phyloP scores from a whole-genome alignment of 2,113 vertebrate genomes.

The Alligator sinensis region DNA sequence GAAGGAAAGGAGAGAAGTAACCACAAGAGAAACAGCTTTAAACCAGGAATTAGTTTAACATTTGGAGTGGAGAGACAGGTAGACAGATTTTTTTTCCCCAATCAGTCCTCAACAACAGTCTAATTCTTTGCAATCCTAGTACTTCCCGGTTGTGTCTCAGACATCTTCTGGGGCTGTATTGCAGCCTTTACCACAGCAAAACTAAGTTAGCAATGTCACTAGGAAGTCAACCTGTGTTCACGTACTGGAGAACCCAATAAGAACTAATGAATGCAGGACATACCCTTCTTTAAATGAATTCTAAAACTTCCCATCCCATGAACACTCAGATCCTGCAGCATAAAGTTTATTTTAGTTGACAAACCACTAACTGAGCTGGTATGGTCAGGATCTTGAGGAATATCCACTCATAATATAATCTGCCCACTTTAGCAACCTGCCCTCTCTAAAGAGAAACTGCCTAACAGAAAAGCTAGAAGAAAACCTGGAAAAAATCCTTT shows the following conservation, averaged over 20 bases:
- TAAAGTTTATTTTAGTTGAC: background rate
- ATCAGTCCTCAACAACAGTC: background rate
- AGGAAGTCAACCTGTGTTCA: background rate
- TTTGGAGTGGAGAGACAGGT: background rate
- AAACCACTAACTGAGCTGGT: background rate
- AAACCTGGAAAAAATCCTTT: background rate
- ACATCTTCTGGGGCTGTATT: background rate
- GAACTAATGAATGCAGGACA: background rate
- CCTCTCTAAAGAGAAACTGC: background rate
- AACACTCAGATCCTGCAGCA: background rate
- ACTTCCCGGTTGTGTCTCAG: background rate
- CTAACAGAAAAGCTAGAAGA: background rate
- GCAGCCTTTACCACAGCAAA: background rate
- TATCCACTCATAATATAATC: background rate
- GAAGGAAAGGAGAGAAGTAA: background rate
- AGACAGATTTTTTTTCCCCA: background rate
- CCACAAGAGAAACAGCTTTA: background rate
- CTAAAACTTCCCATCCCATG: background rate
- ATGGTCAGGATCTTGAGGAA: background rate
- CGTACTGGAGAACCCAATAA: background rate
- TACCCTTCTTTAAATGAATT: background rate
- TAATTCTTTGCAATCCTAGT: background rate
- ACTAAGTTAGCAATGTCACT: background rate
- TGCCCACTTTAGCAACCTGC: background rate
- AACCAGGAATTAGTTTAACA: background rate